phyloP scores from a whole-genome alignment of 2,797 vertebrate genomes.

The Peromyscus melanophrys region DNA sequence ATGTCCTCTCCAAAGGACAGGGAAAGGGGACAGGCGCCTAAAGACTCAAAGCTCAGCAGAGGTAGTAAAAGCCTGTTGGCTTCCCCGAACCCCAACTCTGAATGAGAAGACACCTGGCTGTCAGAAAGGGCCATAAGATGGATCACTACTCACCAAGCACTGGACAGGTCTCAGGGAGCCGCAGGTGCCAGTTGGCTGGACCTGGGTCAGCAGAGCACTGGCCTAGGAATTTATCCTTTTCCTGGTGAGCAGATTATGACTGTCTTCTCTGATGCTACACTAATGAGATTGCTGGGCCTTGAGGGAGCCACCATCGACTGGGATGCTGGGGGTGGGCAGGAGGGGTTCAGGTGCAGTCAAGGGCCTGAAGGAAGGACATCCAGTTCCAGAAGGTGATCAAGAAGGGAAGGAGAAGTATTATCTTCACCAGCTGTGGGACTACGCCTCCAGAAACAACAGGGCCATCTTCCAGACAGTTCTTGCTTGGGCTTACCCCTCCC shows the following conservation, averaged over 20 bases:
- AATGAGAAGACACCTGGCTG: background rate
- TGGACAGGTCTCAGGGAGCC: background rate
- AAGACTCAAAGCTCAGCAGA: background rate
- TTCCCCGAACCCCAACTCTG: background rate
- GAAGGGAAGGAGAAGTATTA: no score
- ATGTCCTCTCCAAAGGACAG: background rate
- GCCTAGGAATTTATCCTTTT: constrained; percentile 82
- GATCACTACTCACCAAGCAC: constrained; percentile 70
- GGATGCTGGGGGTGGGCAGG: background rate
- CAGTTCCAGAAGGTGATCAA: accelerated
- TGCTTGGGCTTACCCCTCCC: accelerated
- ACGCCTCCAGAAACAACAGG: background rate
- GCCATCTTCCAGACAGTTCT: accelerated
- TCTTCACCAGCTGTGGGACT: background rate
- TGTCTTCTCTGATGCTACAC: constrained; percentile 80
- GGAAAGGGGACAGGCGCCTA: no score
- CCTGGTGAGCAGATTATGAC: constrained; percentile 90
- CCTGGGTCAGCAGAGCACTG: background rate
- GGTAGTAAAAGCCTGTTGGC: accelerated
- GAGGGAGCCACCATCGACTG: background rate
- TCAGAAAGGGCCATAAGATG: background rate
- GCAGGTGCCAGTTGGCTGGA: background rate
- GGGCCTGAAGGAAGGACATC: background rate
- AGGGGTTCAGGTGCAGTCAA: background rate
- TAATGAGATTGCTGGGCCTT: constrained; percentile 80